phyloP scores from a whole-genome alignment of 2,888 invertebrate genomes.

The Scaptodrosophila latifasciaeformis region DNA sequence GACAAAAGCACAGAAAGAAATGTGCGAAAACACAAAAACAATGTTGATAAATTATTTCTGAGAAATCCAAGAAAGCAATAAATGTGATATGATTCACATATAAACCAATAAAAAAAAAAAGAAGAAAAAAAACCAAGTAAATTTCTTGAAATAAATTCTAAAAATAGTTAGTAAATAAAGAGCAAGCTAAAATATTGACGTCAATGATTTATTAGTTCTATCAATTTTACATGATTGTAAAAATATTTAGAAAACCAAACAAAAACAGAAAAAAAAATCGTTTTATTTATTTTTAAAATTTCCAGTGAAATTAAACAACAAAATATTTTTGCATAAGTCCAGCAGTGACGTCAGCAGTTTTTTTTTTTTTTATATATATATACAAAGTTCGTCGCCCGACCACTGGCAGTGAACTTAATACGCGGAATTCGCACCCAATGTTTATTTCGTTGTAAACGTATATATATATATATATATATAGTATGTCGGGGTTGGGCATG shows the following conservation, averaged over 20 bases:
- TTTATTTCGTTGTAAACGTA: not conserved
- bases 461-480: too few relatives aligned
- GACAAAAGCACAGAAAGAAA: too few relatives aligned
- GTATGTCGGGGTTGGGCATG: not conserved
- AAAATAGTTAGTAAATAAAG: slow-evolving; percentile 52
- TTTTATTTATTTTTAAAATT: slow-evolving; percentile 3
- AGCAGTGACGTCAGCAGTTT: not conserved
- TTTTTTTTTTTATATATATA: not conserved
- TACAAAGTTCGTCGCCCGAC: not conserved
- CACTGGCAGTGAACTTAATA: not conserved
- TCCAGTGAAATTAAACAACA: slow-evolving; percentile 28
- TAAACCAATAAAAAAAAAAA: slow-evolving; percentile 19
- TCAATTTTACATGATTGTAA: not conserved
- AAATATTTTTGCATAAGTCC: slow-evolving; percentile 43
- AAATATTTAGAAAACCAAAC: slow-evolving; percentile 19
- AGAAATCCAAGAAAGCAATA: too few relatives aligned
- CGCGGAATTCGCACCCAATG: not conserved
- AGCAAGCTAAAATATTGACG: slow-evolving; percentile 29
- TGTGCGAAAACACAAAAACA: too few relatives aligned
- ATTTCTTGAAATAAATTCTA: slow-evolving; percentile 51
- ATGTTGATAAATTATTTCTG: too few relatives aligned
- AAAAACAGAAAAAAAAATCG: slow-evolving; percentile 15
- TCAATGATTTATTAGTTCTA: too few relatives aligned
- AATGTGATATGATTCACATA: too few relatives aligned
- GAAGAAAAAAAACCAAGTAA: slow-evolving; percentile 37